Conservation (phyloP, 2,797 vertebrate genomes). For the Muscicapa comitata region DNA sequence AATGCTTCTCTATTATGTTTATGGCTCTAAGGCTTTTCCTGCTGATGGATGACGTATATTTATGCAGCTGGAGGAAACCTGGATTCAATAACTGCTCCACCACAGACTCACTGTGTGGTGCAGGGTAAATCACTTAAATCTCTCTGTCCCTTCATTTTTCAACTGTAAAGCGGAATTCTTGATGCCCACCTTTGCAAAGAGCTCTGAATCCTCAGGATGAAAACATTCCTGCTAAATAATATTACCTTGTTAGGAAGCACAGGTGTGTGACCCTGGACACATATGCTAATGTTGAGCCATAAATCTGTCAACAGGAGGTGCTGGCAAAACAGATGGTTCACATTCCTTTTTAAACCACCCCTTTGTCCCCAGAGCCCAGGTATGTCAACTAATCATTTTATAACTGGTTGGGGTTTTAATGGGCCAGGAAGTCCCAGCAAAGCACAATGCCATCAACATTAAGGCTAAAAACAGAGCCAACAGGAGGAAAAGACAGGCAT, state of each 20-base stretch:
- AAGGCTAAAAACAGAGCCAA: not conserved
- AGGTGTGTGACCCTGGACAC: conserved; percentile 60
- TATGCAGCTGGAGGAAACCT: conserved; percentile 65
- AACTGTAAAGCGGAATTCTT: conserved; percentile 7
- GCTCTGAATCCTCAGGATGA: not conserved
- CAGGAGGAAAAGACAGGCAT: not conserved
- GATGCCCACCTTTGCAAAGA: conserved; percentile 45
- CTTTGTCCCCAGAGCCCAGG: conserved; percentile 53
- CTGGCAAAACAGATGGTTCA: conserved; percentile 65
- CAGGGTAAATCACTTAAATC: conserved; percentile 47
- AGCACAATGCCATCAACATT: conserved; percentile 19
- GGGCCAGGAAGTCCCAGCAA: conserved; percentile 35
- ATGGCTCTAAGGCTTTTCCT: conserved; percentile 57
- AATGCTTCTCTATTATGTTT: conserved; percentile 53
- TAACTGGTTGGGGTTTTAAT: conserved; percentile 2
- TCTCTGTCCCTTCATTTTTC: conserved; percentile 39
- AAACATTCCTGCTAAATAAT: conserved; percentile 23
- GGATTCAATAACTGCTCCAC: conserved; percentile 66
- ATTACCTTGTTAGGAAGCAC: conserved; percentile 56
- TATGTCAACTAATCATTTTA: conserved; percentile 57
- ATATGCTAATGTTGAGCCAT: conserved; percentile 46
- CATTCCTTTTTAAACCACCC: conserved; percentile 54
- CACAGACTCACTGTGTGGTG: conserved; percentile 58
- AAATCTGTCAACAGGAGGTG: conserved; percentile 69
- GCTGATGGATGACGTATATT: conserved; percentile 60